Percentiles rank a stretch among this genome's conserved stretches.
These are phyloP conservation scores for Gallinago paraguaiae DNA, from an alignment of 2,113 vertebrate genomes.

Conservation along the genomic window DNA sequence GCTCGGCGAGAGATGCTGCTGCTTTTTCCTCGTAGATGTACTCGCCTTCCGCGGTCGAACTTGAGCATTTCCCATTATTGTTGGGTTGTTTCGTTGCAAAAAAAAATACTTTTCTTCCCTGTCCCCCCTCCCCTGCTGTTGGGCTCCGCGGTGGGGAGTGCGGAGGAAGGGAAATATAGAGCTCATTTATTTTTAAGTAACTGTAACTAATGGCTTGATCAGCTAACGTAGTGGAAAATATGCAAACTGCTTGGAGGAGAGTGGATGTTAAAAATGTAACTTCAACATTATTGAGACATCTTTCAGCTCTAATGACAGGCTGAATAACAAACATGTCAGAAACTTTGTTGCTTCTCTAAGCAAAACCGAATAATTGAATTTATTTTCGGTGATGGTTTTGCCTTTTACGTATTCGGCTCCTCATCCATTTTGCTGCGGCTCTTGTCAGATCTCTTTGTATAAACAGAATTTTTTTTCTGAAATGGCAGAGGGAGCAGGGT, in stretches of 20 bases:
- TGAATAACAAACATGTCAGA: slow-evolving; percentile 70
- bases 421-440: slow-evolving; percentile 32
- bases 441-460: background rate
- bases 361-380: slow-evolving; percentile 59
- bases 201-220: slow-evolving; percentile 72
- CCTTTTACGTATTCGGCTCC: slow-evolving; percentile 1
- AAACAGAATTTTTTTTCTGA: background rate
- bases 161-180: slow-evolving; percentile 28
- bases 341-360: slow-evolving; percentile 63
- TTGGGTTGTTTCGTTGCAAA: background rate
- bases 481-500: background rate
- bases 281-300: slow-evolving; percentile 68
- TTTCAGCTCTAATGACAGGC: slow-evolving; percentile 70
- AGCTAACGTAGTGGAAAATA: slow-evolving; percentile 73
- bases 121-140: background rate
- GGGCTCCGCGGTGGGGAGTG: background rate
- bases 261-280: slow-evolving; percentile 68
- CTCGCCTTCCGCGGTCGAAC: background rate
- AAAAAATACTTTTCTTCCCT: background rate
- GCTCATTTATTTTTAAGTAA: slow-evolving; percentile 72
- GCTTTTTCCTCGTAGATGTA: background rate
- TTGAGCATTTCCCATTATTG: background rate
- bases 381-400: slow-evolving; percentile 49
- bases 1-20: slow-evolving; percentile 27
- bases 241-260: slow-evolving; percentile 67